phyloP scores from a whole-genome alignment of 2,113 vertebrate species.

The Mixornis gularis region DNA sequence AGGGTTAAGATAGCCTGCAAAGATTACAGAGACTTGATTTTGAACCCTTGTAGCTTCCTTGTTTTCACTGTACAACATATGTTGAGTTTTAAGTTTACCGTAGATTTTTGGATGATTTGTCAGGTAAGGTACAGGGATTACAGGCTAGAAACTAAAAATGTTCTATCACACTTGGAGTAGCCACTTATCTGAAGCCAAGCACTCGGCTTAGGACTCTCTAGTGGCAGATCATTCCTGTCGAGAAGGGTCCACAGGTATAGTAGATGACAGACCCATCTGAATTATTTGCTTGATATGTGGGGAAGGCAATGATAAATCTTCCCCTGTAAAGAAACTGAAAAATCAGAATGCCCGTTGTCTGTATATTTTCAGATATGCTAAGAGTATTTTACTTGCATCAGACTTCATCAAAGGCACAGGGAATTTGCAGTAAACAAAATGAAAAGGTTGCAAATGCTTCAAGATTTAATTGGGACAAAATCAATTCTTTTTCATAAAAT shows the following conservation, averaged over 20 bases:
- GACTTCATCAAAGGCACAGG: not conserved
- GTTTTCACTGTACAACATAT: not conserved
- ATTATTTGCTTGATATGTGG: not conserved
- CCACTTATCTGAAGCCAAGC: not conserved
- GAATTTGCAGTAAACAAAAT: not conserved
- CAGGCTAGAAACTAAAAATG: not conserved
- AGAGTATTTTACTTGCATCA: not conserved
- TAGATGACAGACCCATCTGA: not conserved
- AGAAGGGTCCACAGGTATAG: not conserved
- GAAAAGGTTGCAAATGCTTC: not conserved
- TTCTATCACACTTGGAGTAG: not conserved
- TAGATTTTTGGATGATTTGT: not conserved
- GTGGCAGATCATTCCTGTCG: not conserved
- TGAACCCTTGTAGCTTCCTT: not conserved
- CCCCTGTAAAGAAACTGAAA: not conserved
- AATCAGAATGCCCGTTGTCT: fast-evolving
- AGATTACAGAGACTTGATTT: not conserved
- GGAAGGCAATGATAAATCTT: not conserved
- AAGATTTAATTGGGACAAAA: not conserved
- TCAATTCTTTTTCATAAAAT: not conserved
- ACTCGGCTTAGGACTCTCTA: not conserved
- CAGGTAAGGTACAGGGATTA: not conserved
- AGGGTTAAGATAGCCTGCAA: not conserved
- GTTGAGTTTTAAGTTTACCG: not conserved
- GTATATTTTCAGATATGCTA: not conserved